Evolutionary conservation across 2,797 vertebrate genomes (phyloP).

Genomic region (Artibeus jamaicensis): DNA sequence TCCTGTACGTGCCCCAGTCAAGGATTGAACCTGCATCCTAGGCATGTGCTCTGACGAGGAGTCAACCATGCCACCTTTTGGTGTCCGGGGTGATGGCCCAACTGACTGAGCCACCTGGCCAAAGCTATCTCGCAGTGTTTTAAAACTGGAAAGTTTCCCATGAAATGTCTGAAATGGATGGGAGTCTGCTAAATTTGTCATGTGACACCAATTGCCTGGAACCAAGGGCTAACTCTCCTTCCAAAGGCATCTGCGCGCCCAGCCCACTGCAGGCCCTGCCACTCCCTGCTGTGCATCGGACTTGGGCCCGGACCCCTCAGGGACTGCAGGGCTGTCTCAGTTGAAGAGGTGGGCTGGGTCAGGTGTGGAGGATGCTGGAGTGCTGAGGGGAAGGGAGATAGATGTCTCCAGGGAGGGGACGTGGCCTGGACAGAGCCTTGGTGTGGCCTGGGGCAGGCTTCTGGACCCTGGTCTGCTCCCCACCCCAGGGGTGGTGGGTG

Average conservation of each 20-base stretch:
- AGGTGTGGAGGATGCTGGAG: background rate
- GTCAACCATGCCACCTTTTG: background rate
- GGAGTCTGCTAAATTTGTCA: background rate
- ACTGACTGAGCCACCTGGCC: background rate
- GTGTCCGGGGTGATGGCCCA: background rate
- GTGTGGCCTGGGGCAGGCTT: background rate
- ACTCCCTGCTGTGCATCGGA: background rate
- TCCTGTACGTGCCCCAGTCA: background rate
- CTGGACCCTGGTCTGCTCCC: background rate
- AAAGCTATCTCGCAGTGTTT: background rate
- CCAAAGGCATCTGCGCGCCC: background rate
- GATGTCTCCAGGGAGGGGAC: background rate
- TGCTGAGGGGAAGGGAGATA: too few species aligned
- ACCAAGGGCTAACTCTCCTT: background rate
- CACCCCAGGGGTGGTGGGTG: rapidly evolving
- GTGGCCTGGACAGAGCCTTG: too few species aligned
- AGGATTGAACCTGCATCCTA: background rate
- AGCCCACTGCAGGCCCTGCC: background rate
- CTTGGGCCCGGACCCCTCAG: too few species aligned
- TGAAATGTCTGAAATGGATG: background rate
- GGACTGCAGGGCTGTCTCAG: background rate
- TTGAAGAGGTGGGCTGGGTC: background rate
- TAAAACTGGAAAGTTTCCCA: background rate
- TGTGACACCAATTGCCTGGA: background rate
- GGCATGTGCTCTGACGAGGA: background rate